Conservation (phyloP, 1,140 invertebrate genomes). For the Trialeurodes vaporariorum region DNA sequence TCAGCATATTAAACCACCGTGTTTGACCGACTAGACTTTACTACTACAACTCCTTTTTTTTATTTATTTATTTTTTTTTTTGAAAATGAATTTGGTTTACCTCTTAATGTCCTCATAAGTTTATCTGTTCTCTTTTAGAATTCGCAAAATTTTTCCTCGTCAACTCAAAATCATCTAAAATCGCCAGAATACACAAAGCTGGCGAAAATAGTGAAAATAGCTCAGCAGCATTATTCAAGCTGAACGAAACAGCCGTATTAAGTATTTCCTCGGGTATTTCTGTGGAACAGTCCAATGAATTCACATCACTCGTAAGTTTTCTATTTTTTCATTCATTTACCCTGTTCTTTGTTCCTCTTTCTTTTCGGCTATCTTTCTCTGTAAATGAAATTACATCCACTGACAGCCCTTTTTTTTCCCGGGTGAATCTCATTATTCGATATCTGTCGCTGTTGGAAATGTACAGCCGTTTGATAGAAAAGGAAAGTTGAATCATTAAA, state of each 20-base stretch:
- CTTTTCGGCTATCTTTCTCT: neutral
- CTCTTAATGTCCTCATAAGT: too few species aligned
- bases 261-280: neutral
- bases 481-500: neutral
- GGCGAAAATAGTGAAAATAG: neutral
- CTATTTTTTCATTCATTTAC: too few species aligned
- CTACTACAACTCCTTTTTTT: neutral
- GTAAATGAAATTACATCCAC: neutral
- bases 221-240: neutral
- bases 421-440: neutral
- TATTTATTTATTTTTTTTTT: neutral
- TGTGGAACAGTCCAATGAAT: neutral
- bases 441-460: neutral
- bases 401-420: neutral
- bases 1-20: too few species aligned
- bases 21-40: neutral
- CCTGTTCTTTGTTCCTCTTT: too few species aligned
- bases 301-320: neutral
- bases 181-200: neutral
- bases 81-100: neutral
- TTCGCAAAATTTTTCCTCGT: neutral
- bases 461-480: neutral
- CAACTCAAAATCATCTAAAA: neutral
- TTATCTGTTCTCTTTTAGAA: neutral
- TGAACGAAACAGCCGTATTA: neutral